Evolutionary conservation across 1,140 invertebrate species (phyloP).

Genomic region (Drosophila pectinifera): DNA sequence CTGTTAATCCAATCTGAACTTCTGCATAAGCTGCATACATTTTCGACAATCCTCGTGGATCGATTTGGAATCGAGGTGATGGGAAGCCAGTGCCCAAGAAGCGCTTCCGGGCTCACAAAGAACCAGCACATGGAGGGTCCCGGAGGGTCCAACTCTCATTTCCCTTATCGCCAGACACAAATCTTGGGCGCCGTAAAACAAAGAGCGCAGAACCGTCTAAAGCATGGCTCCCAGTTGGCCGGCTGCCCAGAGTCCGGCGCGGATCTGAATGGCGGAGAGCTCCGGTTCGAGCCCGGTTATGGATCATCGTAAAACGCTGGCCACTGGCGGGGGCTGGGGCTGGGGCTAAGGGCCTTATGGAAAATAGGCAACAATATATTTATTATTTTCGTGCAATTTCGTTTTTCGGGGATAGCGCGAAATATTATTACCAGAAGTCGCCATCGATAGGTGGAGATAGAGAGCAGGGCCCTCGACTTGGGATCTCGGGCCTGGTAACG

Average conservation of each 20-base stretch:
- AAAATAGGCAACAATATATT: slow-evolving; percentile 67
- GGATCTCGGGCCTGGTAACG: slow-evolving; percentile 5
- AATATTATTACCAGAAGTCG: slow-evolving; percentile 56
- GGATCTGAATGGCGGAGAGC: slow-evolving; percentile 9
- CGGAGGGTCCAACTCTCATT: slow-evolving; percentile 41
- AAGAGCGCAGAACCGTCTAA: slow-evolving; percentile 41
- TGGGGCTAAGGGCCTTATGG: slow-evolving; percentile 40
- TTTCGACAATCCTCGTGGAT: neutral
- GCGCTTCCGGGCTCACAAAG: slow-evolving; percentile 4
- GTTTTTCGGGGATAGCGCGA: slow-evolving; percentile 40
- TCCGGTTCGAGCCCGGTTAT: slow-evolving; percentile 35
- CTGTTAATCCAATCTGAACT: too few relatives aligned
- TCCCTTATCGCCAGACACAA: slow-evolving; percentile 40
- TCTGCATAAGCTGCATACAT: too few relatives aligned
- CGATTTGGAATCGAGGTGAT: too few relatives aligned
- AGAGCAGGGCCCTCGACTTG: neutral
- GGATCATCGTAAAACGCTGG: slow-evolving; percentile 59
- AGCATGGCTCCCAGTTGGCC: slow-evolving; percentile 58
- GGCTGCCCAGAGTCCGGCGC: slow-evolving; percentile 7
- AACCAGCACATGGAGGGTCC: slow-evolving; percentile 3
- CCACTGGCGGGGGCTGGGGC: too few relatives aligned
- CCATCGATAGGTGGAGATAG: slow-evolving; percentile 19
- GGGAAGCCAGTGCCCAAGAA: slow-evolving; percentile 5
- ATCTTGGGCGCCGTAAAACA: slow-evolving; percentile 51
- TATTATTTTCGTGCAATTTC: slow-evolving; percentile 72